Evolutionary conservation across 2,888 invertebrate genomes (phyloP).

Genomic region (Drosophila dives): DNA sequence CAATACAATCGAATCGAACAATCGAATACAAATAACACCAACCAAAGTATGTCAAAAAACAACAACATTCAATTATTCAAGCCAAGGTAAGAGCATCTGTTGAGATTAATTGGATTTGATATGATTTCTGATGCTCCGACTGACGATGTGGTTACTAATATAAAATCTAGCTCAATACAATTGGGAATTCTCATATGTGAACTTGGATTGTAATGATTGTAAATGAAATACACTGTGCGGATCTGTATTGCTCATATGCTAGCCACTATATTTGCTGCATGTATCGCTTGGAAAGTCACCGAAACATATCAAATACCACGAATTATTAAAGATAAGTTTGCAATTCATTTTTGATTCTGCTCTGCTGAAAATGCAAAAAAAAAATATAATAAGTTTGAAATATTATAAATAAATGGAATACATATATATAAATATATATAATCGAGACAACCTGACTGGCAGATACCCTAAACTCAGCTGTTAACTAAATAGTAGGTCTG

Average conservation of each 20-base stretch:
- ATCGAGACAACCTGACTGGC: not conserved
- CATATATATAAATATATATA: too few species aligned
- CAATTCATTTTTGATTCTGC: not conserved
- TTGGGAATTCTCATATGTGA: too few species aligned
- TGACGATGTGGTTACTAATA: not conserved
- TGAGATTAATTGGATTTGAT: not conserved
- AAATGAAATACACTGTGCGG: slow-evolving; percentile 25
- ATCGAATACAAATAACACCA: not conserved
- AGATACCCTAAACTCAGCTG: not conserved
- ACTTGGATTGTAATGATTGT: not conserved
- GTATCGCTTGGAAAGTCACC: slow-evolving; percentile 26
- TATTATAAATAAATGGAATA: not conserved
- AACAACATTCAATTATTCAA: slow-evolving; percentile 16
- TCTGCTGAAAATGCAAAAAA: not conserved
- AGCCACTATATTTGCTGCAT: slow-evolving; percentile 21
- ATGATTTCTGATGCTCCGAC: not conserved
- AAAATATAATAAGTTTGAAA: slow-evolving; percentile 4
- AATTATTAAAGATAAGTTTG: not conserved
- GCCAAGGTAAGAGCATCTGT: not conserved
- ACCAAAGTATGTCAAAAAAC: slow-evolving; percentile 1
- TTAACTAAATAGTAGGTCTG: too few species aligned
- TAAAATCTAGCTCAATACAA: slow-evolving; percentile 10
- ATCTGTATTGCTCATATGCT: not conserved
- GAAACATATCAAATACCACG: slow-evolving; percentile 29
- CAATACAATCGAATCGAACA: too few species aligned